Evolutionary conservation across 2,888 invertebrate genomes (phyloP), one percentile per base, ranked within the genome.

Genomic region (Tetheella fluctuosa): DNA sequence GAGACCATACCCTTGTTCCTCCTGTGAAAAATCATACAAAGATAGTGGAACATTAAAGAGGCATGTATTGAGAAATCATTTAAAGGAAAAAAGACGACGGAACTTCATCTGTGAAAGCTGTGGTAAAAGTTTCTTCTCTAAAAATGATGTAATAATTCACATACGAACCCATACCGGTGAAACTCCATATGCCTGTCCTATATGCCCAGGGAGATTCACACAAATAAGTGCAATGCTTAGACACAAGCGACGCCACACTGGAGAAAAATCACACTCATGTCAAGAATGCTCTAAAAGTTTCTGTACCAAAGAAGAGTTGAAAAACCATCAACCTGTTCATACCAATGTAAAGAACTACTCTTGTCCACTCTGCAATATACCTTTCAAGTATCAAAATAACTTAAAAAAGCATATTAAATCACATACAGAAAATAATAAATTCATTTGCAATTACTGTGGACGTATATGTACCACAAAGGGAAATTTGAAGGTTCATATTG

Each of bases 401-500:
- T 81, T 94, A 15, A 90, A 84, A 57, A 94, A 94, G 55, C 94
- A 94, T 72, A 79, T 93, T 76, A 80, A 84, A 54, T 65, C 81
- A 13, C 92, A 93, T 65, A 71, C 76, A 0, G 81, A 88, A 52
- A 80, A 83, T 28, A 82, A 82, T 28, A 76, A 77, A 5, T 88
- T 83, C 73, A 77, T 91, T 17, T 93, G 93, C 64, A 88, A 87
- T 61, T 74, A 89, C 58, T 93, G 92, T 64, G 88, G 87, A 0
- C 74, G 80, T 39, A 90, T 87, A 53, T 94, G 94, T 66, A 84
- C 81, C 61, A 64, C 81, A 2, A 93, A 94, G 65, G 94, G 93
- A 4, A 94, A 93, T 64, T 75, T 94, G 25, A 94, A 91, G 67
- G 84, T 86, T 0, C 94, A 94, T 64, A 91, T 93, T 54, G 88